Base-by-base conservation (phyloP, 37 sponge, comb jelly and placozoan species). In the Diacarnus erythraeanus region DNA sequence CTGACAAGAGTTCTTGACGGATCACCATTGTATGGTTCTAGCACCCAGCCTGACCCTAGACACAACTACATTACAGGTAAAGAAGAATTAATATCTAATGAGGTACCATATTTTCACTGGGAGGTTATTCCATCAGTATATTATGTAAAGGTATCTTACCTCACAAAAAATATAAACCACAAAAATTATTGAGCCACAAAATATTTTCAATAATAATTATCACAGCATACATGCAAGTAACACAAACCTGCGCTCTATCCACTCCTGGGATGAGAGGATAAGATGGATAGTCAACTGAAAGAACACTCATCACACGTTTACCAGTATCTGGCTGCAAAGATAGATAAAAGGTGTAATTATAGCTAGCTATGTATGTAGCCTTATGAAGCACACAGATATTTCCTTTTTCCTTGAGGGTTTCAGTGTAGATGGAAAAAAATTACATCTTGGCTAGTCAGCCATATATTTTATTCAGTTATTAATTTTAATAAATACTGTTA, bases 41-140 rank as follows among this genome's bases (percentile, higher is more conserved):
- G 63, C 17, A 89, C 77, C 90, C 84, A 89, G 18, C 90, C 90
- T 35, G 80, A 59, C 0, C 90, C 90, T 26, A 79, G 81, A 31
- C 71, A 38, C 0, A 89, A 20, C 90, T 89, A 42, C 6, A 80
- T 47, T n/a, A n/a, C n/a, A n/a, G n/a, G n/a, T n/a, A n/a, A n/a
- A n/a, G n/a, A n/a, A n/a, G n/a, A n/a, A n/a, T n/a, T n/a, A n/a
- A n/a, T n/a, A n/a, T n/a, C n/a, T n/a, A n/a, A n/a, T n/a, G n/a
- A n/a, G n/a, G n/a, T n/a, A n/a, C n/a, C n/a, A n/a, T n/a, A n/a
- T n/a, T n/a, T n/a, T n/a, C n/a, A n/a, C n/a, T n/a, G n/a, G n/a
- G n/a, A n/a, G n/a, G n/a, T n/a, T n/a, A n/a, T n/a, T n/a, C n/a
- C n/a, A n/a, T n/a, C n/a, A n/a, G n/a, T n/a, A n/a, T n/a, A n/a